A percentile compares a stretch with the other conserved stretches of the same genome.
Conservation (phyloP, 2,888 invertebrate genomes). For the Sphecodes monilicornis region DNA sequence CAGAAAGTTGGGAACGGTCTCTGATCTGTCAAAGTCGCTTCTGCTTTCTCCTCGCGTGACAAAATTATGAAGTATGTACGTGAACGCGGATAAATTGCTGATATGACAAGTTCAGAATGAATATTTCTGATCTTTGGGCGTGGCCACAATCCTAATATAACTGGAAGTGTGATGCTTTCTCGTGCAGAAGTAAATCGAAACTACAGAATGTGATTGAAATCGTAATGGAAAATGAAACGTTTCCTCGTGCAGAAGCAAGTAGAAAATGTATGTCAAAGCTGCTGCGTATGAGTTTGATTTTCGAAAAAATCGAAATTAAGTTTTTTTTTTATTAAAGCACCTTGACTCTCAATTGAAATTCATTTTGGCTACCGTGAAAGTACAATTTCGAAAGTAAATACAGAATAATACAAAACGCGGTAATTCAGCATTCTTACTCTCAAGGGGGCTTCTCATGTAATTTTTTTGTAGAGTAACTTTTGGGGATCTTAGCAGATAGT, state of each 20-base stretch:
- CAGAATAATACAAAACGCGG: no score
- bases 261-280: background rate
- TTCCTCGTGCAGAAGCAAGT: background rate
- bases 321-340: no score
- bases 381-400: no score
- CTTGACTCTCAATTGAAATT: no score
- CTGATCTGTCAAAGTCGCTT: background rate
- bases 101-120: background rate
- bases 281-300: no score
- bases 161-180: background rate
- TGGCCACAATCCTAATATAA: background rate
- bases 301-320: background rate
- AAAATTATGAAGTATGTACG: background rate
- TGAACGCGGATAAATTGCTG: background rate
- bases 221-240: background rate
- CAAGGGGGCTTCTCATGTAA: no score
- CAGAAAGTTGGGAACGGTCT: background rate
- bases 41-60: background rate
- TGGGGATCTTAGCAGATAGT: no score
- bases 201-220: background rate
- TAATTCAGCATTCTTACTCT: no score
- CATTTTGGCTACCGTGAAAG: no score
- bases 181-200: background rate
- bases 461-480: no score
- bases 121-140: background rate